These are phyloP conservation scores for Neoniphon sammara DNA, from an alignment of 2,797 vertebrate genomes.

Conservation along the genomic window DNA sequence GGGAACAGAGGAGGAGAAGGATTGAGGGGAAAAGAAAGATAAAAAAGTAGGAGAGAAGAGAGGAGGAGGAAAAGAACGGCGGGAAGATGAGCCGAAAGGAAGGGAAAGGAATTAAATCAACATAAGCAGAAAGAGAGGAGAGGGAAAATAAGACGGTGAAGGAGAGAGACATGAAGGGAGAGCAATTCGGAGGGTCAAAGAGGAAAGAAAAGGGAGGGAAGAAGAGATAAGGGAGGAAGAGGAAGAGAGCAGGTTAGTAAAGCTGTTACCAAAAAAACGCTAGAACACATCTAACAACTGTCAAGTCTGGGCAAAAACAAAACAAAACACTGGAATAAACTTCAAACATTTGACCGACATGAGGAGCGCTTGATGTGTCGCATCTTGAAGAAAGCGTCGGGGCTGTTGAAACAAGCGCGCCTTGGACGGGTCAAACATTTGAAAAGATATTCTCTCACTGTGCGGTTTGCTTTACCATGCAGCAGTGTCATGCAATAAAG, in stretches of 20 bases:
- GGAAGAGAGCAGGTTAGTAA: slow-evolving; percentile 82
- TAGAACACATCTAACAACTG: slow-evolving; percentile 34
- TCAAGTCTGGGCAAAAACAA: not conserved
- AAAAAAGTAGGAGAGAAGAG: not conserved
- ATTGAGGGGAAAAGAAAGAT: not conserved
- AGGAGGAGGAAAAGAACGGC: slow-evolving; percentile 1
- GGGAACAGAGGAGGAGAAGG: slow-evolving; percentile 13
- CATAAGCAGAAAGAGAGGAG: not conserved
- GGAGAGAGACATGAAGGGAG: not conserved
- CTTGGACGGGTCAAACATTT: slow-evolving; percentile 38
- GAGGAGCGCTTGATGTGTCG: not conserved
- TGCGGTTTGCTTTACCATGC: slow-evolving; percentile 31
- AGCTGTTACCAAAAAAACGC: slow-evolving; percentile 60
- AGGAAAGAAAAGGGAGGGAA: slow-evolving; percentile 20
- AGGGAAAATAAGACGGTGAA: no score
- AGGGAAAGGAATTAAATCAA: slow-evolving; percentile 1
- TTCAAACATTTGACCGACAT: slow-evolving; percentile 37
- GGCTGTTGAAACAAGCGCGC: not conserved
- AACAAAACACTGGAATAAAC: not conserved
- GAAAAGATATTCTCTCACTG: not conserved
- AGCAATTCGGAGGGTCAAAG: not conserved
- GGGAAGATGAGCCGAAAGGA: not conserved
- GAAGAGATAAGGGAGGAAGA: slow-evolving; percentile 51
- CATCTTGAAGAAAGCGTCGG: not conserved
- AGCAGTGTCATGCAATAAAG: slow-evolving; percentile 32